These are phyloP conservation scores for Cavia aperea DNA, from an alignment of 2,113 vertebrate species.

Conservation along the genomic window DNA sequence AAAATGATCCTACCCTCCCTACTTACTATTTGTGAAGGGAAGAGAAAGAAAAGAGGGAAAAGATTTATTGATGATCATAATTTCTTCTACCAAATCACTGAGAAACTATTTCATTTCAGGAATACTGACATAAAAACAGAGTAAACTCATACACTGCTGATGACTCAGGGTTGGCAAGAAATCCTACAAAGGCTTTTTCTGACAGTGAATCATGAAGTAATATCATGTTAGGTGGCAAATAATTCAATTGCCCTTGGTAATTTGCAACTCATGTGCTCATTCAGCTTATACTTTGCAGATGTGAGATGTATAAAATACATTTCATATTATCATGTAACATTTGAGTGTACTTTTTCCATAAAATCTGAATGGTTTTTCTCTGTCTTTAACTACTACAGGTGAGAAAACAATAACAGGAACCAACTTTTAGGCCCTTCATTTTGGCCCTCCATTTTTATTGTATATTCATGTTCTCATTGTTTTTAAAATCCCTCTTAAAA, in stretches of 20 bases:
- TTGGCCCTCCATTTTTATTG: neutral
- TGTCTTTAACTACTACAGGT: neutral
- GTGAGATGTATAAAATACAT: neutral
- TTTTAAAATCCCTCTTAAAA: neutral
- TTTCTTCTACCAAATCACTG: slow-evolving; percentile 11
- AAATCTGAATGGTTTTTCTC: neutral
- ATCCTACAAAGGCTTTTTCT: neutral
- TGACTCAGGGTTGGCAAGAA: slow-evolving; percentile 22
- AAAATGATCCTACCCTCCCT: neutral
- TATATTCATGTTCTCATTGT: neutral
- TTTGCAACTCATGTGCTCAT: neutral
- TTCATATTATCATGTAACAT: neutral
- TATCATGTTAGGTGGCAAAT: slow-evolving; percentile 9
- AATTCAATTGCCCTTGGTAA: slow-evolving; percentile 35
- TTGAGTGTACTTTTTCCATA: neutral
- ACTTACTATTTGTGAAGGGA: neutral
- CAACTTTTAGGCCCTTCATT: neutral
- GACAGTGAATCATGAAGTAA: neutral
- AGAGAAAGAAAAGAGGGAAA: neutral
- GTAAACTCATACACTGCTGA: neutral
- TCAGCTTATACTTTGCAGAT: neutral
- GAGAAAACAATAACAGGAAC: neutral
- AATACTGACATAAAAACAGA: slow-evolving; percentile 16
- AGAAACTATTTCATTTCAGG: slow-evolving; percentile 48
- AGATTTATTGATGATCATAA: neutral